These are phyloP conservation scores for Drosophila heteroneura DNA, from an alignment of 2,888 invertebrate species.

Conservation along the genomic window DNA sequence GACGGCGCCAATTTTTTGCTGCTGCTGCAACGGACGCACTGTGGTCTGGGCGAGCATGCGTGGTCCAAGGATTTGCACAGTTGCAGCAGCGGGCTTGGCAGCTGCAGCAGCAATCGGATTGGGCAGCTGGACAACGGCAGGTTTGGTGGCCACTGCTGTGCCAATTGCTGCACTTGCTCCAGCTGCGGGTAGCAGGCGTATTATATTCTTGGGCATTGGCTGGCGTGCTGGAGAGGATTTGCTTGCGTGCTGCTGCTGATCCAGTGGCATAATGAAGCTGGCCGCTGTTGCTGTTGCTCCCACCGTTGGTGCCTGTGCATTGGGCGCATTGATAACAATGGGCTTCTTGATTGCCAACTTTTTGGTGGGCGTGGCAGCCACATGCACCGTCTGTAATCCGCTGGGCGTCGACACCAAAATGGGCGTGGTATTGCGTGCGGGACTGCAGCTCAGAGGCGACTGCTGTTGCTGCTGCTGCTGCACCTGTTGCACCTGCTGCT, in stretches of 20 bases:
- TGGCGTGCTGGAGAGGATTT: slow-evolving; percentile 46
- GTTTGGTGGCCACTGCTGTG: slow-evolving; percentile 25
- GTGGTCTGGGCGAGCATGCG: slow-evolving; percentile 71
- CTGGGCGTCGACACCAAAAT: slow-evolving; percentile 83
- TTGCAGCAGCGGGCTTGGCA: slow-evolving; percentile 21
- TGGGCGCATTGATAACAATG: slow-evolving; percentile 66
- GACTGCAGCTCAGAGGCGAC: slow-evolving; percentile 29
- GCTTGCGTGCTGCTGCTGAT: slow-evolving; percentile 31
- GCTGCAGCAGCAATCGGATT: slow-evolving; percentile 21
- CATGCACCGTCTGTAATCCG: slow-evolving; percentile 84
- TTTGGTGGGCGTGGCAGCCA: slow-evolving; percentile 77
- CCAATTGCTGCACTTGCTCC: slow-evolving; percentile 10
- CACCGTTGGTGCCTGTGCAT: slow-evolving; percentile 23
- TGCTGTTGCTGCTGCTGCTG: slow-evolving; percentile 19
- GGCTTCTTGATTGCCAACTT: slow-evolving; percentile 81
- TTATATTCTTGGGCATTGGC: slow-evolving; percentile 75
- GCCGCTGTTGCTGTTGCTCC: slow-evolving; percentile 13
- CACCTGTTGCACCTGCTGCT: slow-evolving; percentile 17
- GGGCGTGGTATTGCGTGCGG: slow-evolving; percentile 74
- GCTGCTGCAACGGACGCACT: slow-evolving; percentile 69
- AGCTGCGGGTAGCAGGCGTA: slow-evolving; percentile 67
- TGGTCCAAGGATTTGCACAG: slow-evolving; percentile 73
- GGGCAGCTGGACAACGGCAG: slow-evolving; percentile 42
- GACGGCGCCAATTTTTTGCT: slow-evolving; percentile 71
- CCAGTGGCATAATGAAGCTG: slow-evolving; percentile 49